Conservation (phyloP, 2,113 vertebrate species). For the Nothobranchius furzeri region DNA sequence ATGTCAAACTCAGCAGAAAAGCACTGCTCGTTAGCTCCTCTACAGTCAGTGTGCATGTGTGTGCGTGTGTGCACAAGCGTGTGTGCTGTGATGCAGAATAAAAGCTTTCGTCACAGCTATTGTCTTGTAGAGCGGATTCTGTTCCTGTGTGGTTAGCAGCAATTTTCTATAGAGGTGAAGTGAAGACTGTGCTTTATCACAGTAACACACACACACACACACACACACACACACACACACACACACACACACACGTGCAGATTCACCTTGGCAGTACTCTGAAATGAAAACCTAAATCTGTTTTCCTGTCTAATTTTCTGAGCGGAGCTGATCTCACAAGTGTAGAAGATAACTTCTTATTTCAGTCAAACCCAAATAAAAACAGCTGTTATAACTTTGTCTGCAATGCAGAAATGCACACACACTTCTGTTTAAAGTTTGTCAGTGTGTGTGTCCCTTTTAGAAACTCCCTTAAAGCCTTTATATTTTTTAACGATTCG, state of each 20-base stretch:
- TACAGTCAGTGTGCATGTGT: slow-evolving; percentile 24
- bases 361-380: slow-evolving; percentile 9
- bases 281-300: neutral
- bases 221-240: too few species aligned
- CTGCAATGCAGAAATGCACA: slow-evolving; percentile 46
- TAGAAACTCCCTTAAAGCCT: slow-evolving; percentile 28
- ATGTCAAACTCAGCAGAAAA: slow-evolving; percentile 67
- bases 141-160: slow-evolving; percentile 10
- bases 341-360: neutral
- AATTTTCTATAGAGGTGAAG: slow-evolving; percentile 8
- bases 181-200: slow-evolving; percentile 2
- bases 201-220: neutral
- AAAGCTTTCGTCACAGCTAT: slow-evolving; percentile 29
- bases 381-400: slow-evolving; percentile 4
- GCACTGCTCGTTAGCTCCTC: slow-evolving; percentile 52
- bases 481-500: slow-evolving; percentile 20
- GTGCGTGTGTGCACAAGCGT: slow-evolving; percentile 8
- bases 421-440: neutral
- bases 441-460: neutral
- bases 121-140: slow-evolving; percentile 24
- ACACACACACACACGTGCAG: too few species aligned
- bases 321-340: neutral
- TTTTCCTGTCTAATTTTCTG: slow-evolving; percentile 2
- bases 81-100: slow-evolving; percentile 28
- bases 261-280: too few species aligned